These are phyloP conservation scores for Euphysa ruthae DNA, from an alignment of 30 jellyfish, hydroid and myxozoan genomes.

Conservation along the genomic window DNA sequence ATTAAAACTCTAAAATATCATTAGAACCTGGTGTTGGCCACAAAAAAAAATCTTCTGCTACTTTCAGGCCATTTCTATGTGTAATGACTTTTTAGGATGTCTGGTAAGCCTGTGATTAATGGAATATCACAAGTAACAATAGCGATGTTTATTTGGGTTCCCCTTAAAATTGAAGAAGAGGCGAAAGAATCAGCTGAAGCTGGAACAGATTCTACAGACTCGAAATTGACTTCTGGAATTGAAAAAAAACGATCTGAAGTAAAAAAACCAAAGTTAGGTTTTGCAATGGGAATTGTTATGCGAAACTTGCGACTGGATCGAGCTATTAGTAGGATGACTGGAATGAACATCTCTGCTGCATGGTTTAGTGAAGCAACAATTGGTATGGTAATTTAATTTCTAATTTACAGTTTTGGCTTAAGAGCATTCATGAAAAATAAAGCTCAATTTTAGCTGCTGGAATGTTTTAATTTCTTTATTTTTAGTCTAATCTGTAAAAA, in stretches of 20 bases:
- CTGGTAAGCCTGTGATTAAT: slow-evolving; percentile 1
- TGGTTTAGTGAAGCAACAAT: slow-evolving; percentile 52
- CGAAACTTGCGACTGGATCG: slow-evolving; percentile 28
- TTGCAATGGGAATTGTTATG: slow-evolving; percentile 41
- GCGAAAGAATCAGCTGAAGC: too few relatives aligned
- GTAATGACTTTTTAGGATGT: not conserved
- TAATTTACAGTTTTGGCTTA: not conserved
- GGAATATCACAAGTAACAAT: not conserved
- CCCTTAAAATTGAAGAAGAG: not conserved
- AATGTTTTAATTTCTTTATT: too few relatives aligned
- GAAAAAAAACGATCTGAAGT: not conserved
- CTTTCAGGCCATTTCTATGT: too few relatives aligned
- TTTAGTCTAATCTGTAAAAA: too few relatives aligned
- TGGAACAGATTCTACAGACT: too few relatives aligned
- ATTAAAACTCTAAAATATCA: too few relatives aligned
- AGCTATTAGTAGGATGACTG: slow-evolving; percentile 18
- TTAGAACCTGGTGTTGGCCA: too few relatives aligned
- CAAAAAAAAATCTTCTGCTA: too few relatives aligned
- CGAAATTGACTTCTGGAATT: not conserved
- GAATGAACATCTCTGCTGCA: slow-evolving; percentile 32
- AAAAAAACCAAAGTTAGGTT: not conserved
- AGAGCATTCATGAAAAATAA: too few relatives aligned
- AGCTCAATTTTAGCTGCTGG: too few relatives aligned
- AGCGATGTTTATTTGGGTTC: not conserved
- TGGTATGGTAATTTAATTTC: slow-evolving; percentile 18